phyloP scores from a whole-genome alignment of 2,797 vertebrate species.

The Manis pentadactyla region DNA sequence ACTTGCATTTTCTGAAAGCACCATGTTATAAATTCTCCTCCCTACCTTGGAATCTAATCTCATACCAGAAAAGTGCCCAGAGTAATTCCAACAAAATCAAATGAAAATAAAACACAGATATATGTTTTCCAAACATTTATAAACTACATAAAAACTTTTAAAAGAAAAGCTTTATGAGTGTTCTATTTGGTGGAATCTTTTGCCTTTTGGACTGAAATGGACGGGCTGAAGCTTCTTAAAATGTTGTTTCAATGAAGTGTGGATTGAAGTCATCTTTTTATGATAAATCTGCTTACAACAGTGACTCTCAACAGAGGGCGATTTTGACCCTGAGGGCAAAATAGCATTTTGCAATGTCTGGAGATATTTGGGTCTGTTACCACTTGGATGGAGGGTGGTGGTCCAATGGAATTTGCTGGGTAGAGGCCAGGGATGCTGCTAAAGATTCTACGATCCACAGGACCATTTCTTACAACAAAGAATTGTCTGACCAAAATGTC shows the following conservation, averaged over 20 bases:
- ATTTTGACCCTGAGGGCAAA: not conserved
- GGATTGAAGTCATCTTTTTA: not conserved
- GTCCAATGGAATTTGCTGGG: not conserved
- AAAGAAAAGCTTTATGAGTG: not conserved
- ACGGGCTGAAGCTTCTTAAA: not conserved
- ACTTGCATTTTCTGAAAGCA: not conserved
- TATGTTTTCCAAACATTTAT: slow-evolving; percentile 35
- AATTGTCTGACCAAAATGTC: not conserved
- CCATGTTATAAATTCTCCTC: not conserved
- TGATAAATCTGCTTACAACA: not conserved
- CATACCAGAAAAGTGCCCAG: not conserved
- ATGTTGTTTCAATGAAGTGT: not conserved
- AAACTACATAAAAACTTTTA: slow-evolving; percentile 2
- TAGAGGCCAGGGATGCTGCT: not conserved
- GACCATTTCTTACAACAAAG: not conserved
- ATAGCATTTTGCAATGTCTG: not conserved
- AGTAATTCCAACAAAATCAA: not conserved
- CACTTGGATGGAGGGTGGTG: not conserved
- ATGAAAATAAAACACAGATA: slow-evolving; percentile 35
- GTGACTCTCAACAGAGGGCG: not conserved
- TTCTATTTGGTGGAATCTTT: not conserved
- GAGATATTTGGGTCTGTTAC: not conserved
- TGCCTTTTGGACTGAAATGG: not conserved
- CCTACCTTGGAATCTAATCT: not conserved
- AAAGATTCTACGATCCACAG: not conserved